Evolutionary conservation across 2,888 invertebrate species (phyloP), one percentile per base, ranked within the genome.

Genomic region (Caradrina kadenii): DNA sequence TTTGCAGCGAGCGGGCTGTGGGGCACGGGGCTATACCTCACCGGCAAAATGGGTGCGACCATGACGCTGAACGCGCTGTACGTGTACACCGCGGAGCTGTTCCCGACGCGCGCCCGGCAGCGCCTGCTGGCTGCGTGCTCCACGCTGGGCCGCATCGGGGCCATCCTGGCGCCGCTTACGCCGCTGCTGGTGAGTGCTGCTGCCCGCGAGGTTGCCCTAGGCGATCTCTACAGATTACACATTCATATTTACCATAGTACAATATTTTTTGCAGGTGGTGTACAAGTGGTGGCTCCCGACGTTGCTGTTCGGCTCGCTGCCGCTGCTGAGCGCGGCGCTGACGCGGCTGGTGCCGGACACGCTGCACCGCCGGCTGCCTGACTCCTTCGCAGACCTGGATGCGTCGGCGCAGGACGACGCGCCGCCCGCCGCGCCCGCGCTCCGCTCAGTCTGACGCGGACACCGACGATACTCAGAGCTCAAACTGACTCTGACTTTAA

Each of bases 21-120:
- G 69, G 87, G 90, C 84, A 91, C 90, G 70, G 89, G 92, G 54
- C 87, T 96, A 73, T 97, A 96, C 90, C 92, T 97, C 80, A 87
- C 93, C 60, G 97, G 97, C 53, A 97, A 97, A 91, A 92, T 96
- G 87, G 96, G 97, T 66, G 97, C 97, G 35, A 97, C 97, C 13
- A 96, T 97, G 90, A 96, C 97, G 22, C 97, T 97, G 89, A 96
- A 97, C 86, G 96, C 96, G 59, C 93, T 97, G 73, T 97, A 97
- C 91, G 96, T 97, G 88, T 97, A 97, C 91, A 97, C 97, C 15
- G 96, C 97, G 15, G 97, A 97, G 93, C 94, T 97, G 91, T 97
- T 97, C 91, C 97, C 97, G 0, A 97, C 97, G 63, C 96, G 96
- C 73, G 96, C 97, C 22, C 96, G 97, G 11, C 97, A 97, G 88